Conservation (phyloP, 2,797 vertebrate species). For the Xenopus petersii region DNA sequence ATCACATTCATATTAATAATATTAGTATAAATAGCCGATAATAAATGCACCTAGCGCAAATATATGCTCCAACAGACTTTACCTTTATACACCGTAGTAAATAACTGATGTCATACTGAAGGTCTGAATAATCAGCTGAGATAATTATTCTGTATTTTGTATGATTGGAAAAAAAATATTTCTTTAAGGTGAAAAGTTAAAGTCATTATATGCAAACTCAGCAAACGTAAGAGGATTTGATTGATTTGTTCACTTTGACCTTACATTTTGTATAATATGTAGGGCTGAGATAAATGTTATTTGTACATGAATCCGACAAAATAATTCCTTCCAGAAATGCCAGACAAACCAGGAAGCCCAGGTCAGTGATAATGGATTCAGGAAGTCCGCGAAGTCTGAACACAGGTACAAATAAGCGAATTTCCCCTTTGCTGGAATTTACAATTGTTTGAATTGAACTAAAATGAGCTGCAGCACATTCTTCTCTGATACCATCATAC, state of each 20-base stretch:
- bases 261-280: background rate
- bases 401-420: background rate
- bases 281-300: background rate
- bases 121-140: too few species aligned
- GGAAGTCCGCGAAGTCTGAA: background rate
- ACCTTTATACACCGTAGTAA: too few species aligned
- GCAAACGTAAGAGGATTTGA: background rate
- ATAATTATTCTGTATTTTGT: too few species aligned
- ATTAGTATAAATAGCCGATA: too few species aligned
- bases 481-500: too few species aligned
- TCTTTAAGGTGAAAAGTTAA: background rate
- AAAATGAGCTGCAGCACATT: too few species aligned
- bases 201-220: background rate
- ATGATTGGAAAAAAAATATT: background rate
- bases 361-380: constrained; percentile 1
- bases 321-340: constrained; percentile 7
- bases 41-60: too few species aligned
- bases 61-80: too few species aligned
- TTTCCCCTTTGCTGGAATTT: too few species aligned
- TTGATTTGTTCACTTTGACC: constrained; percentile 7
- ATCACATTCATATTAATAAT: too few species aligned
- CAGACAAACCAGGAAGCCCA: background rate
- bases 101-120: too few species aligned
- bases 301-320: background rate
- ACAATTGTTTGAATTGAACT: too few species aligned